phyloP scores from a whole-genome alignment of 2,113 vertebrate genomes.

The Corythornis madagascariensis region DNA sequence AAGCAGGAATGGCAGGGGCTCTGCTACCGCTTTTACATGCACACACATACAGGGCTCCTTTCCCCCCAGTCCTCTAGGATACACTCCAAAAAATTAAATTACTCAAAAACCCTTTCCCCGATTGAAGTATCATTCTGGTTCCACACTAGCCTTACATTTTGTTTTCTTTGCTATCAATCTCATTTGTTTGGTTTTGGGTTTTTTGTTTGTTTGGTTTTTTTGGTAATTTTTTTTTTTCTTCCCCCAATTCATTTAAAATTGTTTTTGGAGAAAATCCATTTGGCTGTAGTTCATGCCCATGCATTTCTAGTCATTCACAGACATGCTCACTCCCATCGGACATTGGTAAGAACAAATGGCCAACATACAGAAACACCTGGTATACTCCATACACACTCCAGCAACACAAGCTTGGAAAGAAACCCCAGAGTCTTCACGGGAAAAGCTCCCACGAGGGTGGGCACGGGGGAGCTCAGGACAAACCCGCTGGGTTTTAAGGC shows the following conservation, averaged over 20 bases:
- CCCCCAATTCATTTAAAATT: constrained; percentile 30
- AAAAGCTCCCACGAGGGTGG: constrained; percentile 26
- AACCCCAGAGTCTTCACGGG: constrained; percentile 66
- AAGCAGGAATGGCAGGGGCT: constrained; percentile 60
- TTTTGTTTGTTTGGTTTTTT: not conserved
- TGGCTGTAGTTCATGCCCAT: constrained; percentile 80
- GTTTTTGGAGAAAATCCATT: constrained; percentile 82
- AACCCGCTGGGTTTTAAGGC: constrained; percentile 21
- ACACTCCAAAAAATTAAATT: constrained; percentile 71
- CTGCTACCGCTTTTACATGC: constrained; percentile 73
- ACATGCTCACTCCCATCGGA: constrained; percentile 78
- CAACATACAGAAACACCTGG: constrained; percentile 76
- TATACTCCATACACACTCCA: constrained; percentile 77
- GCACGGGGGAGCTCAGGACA: not conserved
- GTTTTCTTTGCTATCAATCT: constrained; percentile 35
- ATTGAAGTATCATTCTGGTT: constrained; percentile 21
- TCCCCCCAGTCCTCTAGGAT: constrained; percentile 74
- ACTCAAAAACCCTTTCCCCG: constrained; percentile 59
- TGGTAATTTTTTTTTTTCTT: not conserved
- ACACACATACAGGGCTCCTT: constrained; percentile 69
- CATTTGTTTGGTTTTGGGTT: not conserved
- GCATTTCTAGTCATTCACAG: constrained; percentile 77
- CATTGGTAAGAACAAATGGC: constrained; percentile 75
- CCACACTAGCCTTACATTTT: constrained; percentile 42
- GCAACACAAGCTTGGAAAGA: constrained; percentile 82